phyloP scores from a whole-genome alignment of 2,888 invertebrate genomes.

The Frankliniella fusca region DNA sequence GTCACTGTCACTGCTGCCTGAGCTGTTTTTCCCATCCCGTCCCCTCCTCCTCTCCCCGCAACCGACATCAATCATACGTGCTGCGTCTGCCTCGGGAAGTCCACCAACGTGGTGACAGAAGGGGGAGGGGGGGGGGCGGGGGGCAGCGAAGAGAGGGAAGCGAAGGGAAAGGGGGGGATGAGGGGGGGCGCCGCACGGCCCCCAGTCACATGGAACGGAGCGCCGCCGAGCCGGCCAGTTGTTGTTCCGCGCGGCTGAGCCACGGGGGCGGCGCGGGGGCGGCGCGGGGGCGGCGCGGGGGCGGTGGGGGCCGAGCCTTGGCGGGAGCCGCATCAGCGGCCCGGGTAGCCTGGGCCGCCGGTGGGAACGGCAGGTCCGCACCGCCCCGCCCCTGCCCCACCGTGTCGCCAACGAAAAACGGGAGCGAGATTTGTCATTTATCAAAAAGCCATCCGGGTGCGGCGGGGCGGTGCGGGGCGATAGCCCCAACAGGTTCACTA shows the following conservation, averaged over 20 bases:
- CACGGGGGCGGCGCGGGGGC: background rate
- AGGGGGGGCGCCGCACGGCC: background rate
- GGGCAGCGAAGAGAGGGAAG: background rate
- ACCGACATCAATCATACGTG: background rate
- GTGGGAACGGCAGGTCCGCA: background rate
- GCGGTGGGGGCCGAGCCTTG: background rate
- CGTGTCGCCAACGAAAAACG: background rate
- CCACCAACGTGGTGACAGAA: conserved; percentile 8
- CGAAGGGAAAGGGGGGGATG: background rate
- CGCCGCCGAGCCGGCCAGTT: background rate
- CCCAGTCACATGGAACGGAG: conserved; percentile 23
- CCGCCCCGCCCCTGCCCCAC: background rate
- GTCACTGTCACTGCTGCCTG: too few relatives aligned
- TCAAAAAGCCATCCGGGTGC: background rate
- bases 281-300: background rate
- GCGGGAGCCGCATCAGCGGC: background rate
- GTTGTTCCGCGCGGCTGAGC: background rate
- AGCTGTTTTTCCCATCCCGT: too few relatives aligned
- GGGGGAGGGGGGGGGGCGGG: background rate
- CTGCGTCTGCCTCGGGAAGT: background rate
- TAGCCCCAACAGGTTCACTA: background rate
- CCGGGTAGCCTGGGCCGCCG: background rate
- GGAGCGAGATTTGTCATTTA: background rate
- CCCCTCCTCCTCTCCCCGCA: too few relatives aligned
- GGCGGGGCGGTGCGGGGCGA: background rate